Evolutionary conservation across 2,888 invertebrate species (phyloP).

Genomic region (Amphiduros pacificus): DNA sequence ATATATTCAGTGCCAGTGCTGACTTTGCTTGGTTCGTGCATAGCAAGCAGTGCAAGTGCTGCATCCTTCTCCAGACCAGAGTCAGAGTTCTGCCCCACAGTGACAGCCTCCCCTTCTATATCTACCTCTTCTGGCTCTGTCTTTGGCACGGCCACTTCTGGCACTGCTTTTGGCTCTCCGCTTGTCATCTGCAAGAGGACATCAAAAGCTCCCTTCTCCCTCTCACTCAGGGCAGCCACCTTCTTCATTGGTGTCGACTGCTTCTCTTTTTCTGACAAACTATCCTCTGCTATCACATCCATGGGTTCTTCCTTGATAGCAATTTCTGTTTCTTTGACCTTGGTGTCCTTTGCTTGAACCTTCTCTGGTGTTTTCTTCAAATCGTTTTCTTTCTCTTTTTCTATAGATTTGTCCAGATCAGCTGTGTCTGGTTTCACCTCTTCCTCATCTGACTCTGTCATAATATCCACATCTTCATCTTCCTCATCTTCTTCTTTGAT

Average conservation of each 20-base stretch:
- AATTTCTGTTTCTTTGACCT: not conserved
- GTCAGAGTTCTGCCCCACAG: not conserved
- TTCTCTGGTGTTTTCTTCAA: too few relatives aligned
- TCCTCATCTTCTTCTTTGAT: constrained; percentile 20
- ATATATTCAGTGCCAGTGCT: not conserved
- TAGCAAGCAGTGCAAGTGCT: constrained; percentile 22
- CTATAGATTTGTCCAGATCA: not conserved
- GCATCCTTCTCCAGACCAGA: constrained; percentile 24
- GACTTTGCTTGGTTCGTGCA: constrained; percentile 17
- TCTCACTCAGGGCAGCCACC: constrained; percentile 1
- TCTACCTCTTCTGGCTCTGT: constrained; percentile 1
- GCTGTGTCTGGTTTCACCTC: constrained; percentile 20
- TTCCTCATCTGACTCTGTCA: not conserved
- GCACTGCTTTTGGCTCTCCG: not conserved
- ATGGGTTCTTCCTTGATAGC: constrained; percentile 4
- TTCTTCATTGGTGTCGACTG: constrained; percentile 3
- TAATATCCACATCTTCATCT: constrained; percentile 24
- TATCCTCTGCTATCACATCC: not conserved
- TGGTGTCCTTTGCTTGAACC: too few relatives aligned
- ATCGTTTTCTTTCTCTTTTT: too few relatives aligned
- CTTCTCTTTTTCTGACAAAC: not conserved
- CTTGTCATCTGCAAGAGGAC: constrained; percentile 1
- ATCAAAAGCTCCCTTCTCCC: constrained; percentile 11
- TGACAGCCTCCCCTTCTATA: constrained; percentile 5
- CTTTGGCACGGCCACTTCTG: not conserved